phyloP scores from a whole-genome alignment of 2,113 vertebrate genomes.

The Colinus virginianus region DNA sequence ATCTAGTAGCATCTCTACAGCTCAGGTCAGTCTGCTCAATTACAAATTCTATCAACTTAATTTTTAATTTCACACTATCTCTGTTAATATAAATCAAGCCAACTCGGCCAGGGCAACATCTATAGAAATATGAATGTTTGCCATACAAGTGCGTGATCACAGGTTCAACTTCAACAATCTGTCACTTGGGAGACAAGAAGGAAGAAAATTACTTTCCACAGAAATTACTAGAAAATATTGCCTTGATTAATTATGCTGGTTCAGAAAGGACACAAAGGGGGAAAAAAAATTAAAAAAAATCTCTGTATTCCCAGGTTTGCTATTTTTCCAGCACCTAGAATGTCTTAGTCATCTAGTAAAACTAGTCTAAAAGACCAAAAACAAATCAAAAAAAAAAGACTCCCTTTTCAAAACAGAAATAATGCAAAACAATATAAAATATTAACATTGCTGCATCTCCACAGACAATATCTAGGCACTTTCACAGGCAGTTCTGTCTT shows the following conservation, averaged over 20 bases:
- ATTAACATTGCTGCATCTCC: background rate
- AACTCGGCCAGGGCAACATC: slow-evolving; percentile 28
- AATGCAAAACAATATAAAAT: background rate
- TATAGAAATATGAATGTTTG: slow-evolving; percentile 68
- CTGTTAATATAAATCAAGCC: slow-evolving; percentile 79
- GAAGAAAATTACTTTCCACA: slow-evolving; percentile 66
- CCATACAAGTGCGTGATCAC: slow-evolving; percentile 35
- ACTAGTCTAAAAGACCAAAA: background rate
- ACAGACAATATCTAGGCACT: background rate
- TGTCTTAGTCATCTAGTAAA: background rate
- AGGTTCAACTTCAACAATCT: slow-evolving; percentile 68
- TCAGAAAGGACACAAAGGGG: slow-evolving; percentile 37
- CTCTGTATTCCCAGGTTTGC: background rate
- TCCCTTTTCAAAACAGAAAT: background rate
- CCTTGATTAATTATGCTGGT: slow-evolving; percentile 69
- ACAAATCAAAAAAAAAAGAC: background rate
- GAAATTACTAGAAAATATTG: slow-evolving; percentile 66
- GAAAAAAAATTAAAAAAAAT: background rate
- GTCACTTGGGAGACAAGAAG: slow-evolving; percentile 66
- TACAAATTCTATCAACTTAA: slow-evolving; percentile 78
- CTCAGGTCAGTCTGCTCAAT: slow-evolving; percentile 64
- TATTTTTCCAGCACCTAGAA: background rate
- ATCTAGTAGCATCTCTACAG: slow-evolving; percentile 70
- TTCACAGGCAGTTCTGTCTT: background rate
- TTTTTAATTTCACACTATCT: slow-evolving; percentile 81